phyloP scores from a whole-genome alignment of 2,888 invertebrate species.

The Nudaria mundana region DNA sequence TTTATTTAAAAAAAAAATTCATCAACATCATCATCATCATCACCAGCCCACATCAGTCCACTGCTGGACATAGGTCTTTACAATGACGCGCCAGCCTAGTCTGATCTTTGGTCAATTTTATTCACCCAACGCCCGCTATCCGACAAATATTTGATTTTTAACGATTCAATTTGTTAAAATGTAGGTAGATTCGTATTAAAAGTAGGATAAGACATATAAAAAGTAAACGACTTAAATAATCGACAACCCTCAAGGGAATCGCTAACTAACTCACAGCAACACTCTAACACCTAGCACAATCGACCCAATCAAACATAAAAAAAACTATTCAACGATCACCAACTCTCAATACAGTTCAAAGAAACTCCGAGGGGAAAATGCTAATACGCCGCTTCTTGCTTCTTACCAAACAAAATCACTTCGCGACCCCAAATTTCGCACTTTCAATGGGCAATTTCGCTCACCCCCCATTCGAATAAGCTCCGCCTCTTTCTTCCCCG shows the following conservation, averaged over 20 bases:
- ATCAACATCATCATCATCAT: too few species aligned
- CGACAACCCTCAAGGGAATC: constrained; percentile 47
- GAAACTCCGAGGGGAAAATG: constrained; percentile 70
- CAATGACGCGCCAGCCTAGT: too few species aligned
- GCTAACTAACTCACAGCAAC: constrained; percentile 48
- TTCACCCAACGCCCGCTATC: too few species aligned
- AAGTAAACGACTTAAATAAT: constrained; percentile 15
- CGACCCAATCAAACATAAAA: constrained; percentile 73
- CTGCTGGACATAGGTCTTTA: too few species aligned
- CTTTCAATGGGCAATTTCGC: constrained; percentile 78
- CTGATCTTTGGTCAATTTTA: too few species aligned
- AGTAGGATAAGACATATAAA: too few species aligned
- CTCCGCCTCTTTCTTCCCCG: constrained; percentile 49
- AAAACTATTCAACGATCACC: constrained; percentile 61
- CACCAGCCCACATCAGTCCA: too few species aligned
- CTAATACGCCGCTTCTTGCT: constrained; percentile 72
- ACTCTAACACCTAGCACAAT: constrained; percentile 67
- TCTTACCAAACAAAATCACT: constrained; percentile 77
- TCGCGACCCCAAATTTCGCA: constrained; percentile 78
- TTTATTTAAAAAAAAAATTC: too few species aligned
- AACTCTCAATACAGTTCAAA: constrained; percentile 50
- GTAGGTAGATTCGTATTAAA: too few species aligned
- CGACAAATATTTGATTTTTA: constrained; percentile 22
- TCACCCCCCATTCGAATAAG: constrained; percentile 60
- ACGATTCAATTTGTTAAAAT: too few species aligned